phyloP scores from a whole-genome alignment of 2,888 invertebrate genomes.

The Harpalus rufipes region DNA sequence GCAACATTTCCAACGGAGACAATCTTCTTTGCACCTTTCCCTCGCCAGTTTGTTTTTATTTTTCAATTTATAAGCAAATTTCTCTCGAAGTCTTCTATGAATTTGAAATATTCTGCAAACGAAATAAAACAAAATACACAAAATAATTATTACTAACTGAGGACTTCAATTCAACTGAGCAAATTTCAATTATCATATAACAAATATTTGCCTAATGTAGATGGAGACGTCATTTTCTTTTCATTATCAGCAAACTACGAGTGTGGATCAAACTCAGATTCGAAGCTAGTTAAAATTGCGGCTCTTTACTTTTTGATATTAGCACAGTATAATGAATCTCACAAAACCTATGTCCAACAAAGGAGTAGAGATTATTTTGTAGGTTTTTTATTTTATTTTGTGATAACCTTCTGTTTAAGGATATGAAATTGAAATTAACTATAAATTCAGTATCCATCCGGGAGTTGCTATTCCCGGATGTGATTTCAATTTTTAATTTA shows the following conservation, averaged over 20 bases:
- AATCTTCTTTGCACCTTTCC: slow-evolving; percentile 25
- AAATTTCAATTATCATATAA: slow-evolving; percentile 3
- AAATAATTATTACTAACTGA: background rate
- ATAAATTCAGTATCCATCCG: no score
- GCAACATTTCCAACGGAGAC: slow-evolving; percentile 17
- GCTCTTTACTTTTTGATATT: background rate
- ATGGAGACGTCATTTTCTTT: background rate
- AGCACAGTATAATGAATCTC: background rate
- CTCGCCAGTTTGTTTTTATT: background rate
- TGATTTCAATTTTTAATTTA: no score
- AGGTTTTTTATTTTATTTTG: no score
- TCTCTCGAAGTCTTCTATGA: background rate
- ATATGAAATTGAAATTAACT: no score
- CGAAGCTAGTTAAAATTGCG: background rate
- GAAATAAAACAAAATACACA: background rate
- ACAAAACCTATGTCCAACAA: background rate
- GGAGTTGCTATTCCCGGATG: no score
- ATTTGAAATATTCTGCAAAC: background rate
- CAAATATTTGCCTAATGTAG: background rate
- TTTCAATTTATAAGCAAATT: slow-evolving; percentile 46
- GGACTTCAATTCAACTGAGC: background rate
- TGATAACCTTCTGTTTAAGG: no score
- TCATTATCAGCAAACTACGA: background rate
- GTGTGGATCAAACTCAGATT: background rate
- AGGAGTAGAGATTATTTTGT: no score